phyloP scores from a whole-genome alignment of 2,797 vertebrate species.

The Sebastes aleutianus region DNA sequence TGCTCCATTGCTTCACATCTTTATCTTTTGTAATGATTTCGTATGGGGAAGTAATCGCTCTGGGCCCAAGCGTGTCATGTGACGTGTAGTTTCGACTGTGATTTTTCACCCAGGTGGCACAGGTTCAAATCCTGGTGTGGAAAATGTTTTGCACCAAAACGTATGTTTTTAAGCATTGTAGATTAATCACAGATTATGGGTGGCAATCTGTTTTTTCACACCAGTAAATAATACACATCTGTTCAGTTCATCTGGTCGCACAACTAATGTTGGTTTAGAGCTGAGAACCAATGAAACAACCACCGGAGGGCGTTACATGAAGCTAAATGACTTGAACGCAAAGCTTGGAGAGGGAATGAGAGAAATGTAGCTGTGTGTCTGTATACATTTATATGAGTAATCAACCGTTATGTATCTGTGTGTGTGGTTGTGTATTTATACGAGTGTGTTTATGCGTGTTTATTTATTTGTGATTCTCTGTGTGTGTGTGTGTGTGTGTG shows the following conservation, averaged over 20 bases:
- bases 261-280: background rate
- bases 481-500: background rate
- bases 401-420: background rate
- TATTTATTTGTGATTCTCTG: slow-evolving; percentile 19
- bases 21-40: fast-evolving
- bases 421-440: slow-evolving; percentile 36
- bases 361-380: background rate
- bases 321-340: background rate
- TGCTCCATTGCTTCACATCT: no score
- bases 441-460: slow-evolving; percentile 31
- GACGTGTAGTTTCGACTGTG: background rate
- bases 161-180: background rate
- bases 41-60: background rate
- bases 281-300: background rate
- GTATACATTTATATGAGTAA: slow-evolving; percentile 1
- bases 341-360: background rate
- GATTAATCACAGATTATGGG: background rate
- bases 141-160: background rate
- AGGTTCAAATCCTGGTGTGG: background rate
- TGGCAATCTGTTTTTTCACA: background rate
- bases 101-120: no score
- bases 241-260: background rate
- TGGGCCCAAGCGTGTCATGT: no score
- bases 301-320: background rate
- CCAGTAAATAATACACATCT: fast-evolving